phyloP scores from a whole-genome alignment of 2,113 vertebrate species.

The Phylloscopus trochiloides region DNA sequence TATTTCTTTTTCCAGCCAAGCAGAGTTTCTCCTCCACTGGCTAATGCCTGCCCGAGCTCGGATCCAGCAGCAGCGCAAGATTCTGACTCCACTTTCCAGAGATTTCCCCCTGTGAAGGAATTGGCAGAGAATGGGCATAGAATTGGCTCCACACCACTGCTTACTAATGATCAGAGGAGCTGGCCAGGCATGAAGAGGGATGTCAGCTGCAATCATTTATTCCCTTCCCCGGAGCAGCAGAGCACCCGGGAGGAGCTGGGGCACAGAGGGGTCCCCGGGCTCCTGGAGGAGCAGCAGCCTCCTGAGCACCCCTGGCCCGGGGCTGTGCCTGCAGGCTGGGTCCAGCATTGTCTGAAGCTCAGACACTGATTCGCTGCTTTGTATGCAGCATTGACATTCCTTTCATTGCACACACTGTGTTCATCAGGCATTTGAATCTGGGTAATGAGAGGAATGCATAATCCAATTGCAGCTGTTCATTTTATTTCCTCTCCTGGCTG shows the following conservation, averaged over 20 bases:
- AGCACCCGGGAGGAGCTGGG: background rate
- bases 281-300: background rate
- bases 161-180: slow-evolving; percentile 18
- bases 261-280: background rate
- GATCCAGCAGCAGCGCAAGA: background rate
- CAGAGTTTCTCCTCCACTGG: background rate
- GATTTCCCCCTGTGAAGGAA: background rate
- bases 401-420: background rate
- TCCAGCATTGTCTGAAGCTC: background rate
- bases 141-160: slow-evolving; percentile 28
- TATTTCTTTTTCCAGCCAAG: background rate
- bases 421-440: slow-evolving; percentile 6
- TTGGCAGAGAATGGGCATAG: slow-evolving; percentile 6
- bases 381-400: background rate
- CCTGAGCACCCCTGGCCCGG: background rate
- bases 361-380: background rate
- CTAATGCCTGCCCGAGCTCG: background rate
- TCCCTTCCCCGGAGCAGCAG: background rate
- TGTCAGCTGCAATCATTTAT: slow-evolving; percentile 29
- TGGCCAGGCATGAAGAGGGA: slow-evolving; percentile 22
- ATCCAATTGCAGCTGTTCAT: background rate
- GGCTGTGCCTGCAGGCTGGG: background rate
- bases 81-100: background rate
- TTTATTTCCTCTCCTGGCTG: slow-evolving; percentile 10
- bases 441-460: slow-evolving; percentile 39